Conservation (phyloP, 1,140 invertebrate genomes). For the Scaptomyza montana region DNA sequence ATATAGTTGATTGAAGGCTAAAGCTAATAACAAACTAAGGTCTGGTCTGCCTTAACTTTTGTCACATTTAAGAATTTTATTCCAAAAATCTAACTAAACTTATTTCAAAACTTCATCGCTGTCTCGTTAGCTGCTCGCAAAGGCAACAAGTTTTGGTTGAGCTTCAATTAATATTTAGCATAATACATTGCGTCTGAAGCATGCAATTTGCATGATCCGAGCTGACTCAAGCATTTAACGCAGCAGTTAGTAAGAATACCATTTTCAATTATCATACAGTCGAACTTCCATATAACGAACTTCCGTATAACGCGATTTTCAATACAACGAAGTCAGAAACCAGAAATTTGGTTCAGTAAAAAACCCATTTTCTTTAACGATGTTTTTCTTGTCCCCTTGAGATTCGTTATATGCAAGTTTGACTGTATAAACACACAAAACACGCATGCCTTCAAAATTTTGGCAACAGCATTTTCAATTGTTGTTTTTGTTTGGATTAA, state of each 20-base stretch:
- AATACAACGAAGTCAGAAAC: too few species aligned
- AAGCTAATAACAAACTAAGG: too few species aligned
- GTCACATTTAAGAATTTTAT: too few species aligned
- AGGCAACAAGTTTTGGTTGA: slow-evolving; percentile 28
- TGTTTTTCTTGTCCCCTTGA: too few species aligned
- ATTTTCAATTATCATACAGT: slow-evolving; percentile 73
- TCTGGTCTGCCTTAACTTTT: too few species aligned
- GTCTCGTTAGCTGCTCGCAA: background rate
- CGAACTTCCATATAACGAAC: too few species aligned
- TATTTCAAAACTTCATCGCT: background rate
- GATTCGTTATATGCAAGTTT: too few species aligned
- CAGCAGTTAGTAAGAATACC: slow-evolving; percentile 13
- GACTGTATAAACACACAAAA: slow-evolving; percentile 67
- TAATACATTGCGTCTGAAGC: slow-evolving; percentile 50
- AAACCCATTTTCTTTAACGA: too few species aligned
- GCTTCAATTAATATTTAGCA: slow-evolving; percentile 66
- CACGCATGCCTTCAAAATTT: background rate
- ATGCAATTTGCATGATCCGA: slow-evolving; percentile 54
- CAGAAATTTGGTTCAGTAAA: too few species aligned
- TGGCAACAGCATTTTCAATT: background rate
- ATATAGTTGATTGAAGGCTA: too few species aligned
- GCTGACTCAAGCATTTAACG: slow-evolving; percentile 34
- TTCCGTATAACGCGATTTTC: too few species aligned
- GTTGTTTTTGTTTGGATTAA: slow-evolving; percentile 62
- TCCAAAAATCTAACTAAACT: too few species aligned